These are phyloP conservation scores for Drosophila lowei DNA, from an alignment of 1,140 invertebrate genomes.

Conservation along the genomic window DNA sequence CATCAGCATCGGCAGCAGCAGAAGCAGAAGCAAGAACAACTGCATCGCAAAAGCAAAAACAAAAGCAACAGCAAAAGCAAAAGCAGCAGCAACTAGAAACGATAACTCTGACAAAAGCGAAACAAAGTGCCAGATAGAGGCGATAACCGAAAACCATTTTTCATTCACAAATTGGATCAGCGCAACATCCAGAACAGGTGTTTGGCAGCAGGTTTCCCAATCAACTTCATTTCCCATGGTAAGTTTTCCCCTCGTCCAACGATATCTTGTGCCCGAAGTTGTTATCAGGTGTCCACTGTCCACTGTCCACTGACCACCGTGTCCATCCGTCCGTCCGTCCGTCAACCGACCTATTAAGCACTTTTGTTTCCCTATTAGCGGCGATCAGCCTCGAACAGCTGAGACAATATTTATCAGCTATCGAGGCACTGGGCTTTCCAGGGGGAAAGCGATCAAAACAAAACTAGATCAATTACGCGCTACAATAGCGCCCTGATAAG, in stretches of 20 bases:
- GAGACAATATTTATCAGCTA: conserved; percentile 66
- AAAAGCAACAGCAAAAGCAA: conserved; percentile 12
- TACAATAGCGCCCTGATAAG: conserved; percentile 61
- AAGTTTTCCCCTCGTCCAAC: conserved; percentile 47
- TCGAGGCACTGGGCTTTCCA: conserved; percentile 6
- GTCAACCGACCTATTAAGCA: conserved; percentile 37
- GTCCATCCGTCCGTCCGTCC: not conserved
- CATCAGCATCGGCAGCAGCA: conserved; percentile 38
- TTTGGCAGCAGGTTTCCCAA: conserved; percentile 32
- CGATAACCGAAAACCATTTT: conserved; percentile 52
- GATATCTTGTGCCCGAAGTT: not conserved
- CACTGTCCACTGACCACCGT: conserved; percentile 16
- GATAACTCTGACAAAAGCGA: conserved; percentile 60
- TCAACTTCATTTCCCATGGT: conserved; percentile 47
- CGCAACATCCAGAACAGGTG: conserved; percentile 36
- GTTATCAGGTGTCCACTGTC: conserved; percentile 24
- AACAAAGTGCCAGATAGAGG: conserved; percentile 73
- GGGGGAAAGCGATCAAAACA: conserved; percentile 15
- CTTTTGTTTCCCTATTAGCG: conserved; percentile 64
- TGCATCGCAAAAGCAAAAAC: conserved; percentile 9
- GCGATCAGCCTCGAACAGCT: conserved; percentile 66
- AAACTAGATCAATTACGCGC: conserved; percentile 75
- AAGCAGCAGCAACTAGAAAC: conserved; percentile 49
- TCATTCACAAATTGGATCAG: conserved; percentile 61
- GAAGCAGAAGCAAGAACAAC: conserved; percentile 9